Conservation (phyloP, 2,113 vertebrate genomes). For the Lipophrys pholis region DNA sequence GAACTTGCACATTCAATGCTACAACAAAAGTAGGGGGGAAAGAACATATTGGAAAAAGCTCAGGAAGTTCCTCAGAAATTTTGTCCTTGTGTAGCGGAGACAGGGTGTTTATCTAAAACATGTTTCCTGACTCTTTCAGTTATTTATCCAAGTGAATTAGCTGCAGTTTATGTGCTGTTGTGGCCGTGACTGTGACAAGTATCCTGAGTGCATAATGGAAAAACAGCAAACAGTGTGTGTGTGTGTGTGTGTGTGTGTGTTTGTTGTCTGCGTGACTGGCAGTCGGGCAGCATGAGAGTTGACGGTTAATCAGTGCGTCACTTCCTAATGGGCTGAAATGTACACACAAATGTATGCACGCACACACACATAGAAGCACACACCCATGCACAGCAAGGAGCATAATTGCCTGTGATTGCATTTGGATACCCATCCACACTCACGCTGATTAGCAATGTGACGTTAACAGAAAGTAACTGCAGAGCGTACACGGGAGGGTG, state of each 20-base stretch:
- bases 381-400: slow-evolving; percentile 56
- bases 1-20: slow-evolving; percentile 33
- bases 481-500: slow-evolving; percentile 19
- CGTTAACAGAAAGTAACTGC: slow-evolving; percentile 40
- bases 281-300: slow-evolving; percentile 54
- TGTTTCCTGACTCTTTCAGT: slow-evolving; percentile 21
- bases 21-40: slow-evolving; percentile 10
- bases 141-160: slow-evolving; percentile 42
- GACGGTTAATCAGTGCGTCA: slow-evolving; percentile 66
- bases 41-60: neutral
- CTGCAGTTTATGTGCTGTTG: slow-evolving; percentile 43
- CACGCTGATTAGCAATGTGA: slow-evolving; percentile 62
- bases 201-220: slow-evolving; percentile 45
- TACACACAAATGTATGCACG: slow-evolving; percentile 42
- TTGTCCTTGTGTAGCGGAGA: slow-evolving; percentile 18
- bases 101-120: slow-evolving; percentile 6
- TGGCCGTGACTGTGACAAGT: slow-evolving; percentile 51
- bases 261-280: slow-evolving; percentile 60
- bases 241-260: slow-evolving; percentile 4
- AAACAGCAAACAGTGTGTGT: neutral
- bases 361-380: slow-evolving; percentile 7
- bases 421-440: slow-evolving; percentile 67
- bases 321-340: slow-evolving; percentile 63
- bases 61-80: slow-evolving; percentile 7
- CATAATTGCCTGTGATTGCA: slow-evolving; percentile 75